Percentiles rank a stretch among this genome's conserved stretches.
These are phyloP conservation scores for Ruditapes philippinarum DNA, from an alignment of 1,140 invertebrate genomes.

Conservation along the genomic window DNA sequence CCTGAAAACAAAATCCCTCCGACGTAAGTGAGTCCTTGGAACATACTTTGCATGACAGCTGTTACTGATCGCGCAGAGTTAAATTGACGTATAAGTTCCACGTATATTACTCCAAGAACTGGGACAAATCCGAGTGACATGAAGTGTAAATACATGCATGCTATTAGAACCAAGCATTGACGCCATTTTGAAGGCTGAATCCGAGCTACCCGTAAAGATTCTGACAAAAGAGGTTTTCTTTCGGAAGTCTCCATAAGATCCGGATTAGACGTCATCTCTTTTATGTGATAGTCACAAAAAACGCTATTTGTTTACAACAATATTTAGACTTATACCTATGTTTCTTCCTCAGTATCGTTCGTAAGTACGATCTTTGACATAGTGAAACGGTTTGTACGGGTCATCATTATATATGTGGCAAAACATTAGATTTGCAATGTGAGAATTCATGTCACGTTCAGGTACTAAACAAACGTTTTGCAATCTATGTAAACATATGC, in stretches of 20 bases:
- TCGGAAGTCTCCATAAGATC: not conserved
- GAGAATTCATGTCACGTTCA: too few species aligned
- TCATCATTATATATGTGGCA: too few species aligned
- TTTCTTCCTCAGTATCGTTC: too few species aligned
- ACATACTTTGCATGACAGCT: conserved; percentile 26
- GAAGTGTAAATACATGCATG: conserved; percentile 53
- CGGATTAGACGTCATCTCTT: too few species aligned
- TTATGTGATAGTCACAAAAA: too few species aligned
- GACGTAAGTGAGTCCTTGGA: conserved; percentile 22
- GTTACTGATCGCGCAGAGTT: not conserved
- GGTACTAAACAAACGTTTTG: too few species aligned
- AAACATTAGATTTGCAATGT: too few species aligned
- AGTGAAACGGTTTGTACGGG: too few species aligned
- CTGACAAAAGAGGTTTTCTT: not conserved
- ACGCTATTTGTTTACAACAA: too few species aligned
- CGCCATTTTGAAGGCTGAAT: conserved; percentile 17
- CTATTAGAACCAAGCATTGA: not conserved
- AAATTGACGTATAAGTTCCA: conserved; percentile 53
- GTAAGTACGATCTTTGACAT: too few species aligned
- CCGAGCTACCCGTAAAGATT: not conserved
- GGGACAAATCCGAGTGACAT: conserved; percentile 42
- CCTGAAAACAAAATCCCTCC: conserved; percentile 36
- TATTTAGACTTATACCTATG: too few species aligned
- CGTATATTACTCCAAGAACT: conserved; percentile 37
- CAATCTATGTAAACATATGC: too few species aligned